phyloP scores from a whole-genome alignment of 2,113 vertebrate species.

The Phalacrocorax aristotelis region DNA sequence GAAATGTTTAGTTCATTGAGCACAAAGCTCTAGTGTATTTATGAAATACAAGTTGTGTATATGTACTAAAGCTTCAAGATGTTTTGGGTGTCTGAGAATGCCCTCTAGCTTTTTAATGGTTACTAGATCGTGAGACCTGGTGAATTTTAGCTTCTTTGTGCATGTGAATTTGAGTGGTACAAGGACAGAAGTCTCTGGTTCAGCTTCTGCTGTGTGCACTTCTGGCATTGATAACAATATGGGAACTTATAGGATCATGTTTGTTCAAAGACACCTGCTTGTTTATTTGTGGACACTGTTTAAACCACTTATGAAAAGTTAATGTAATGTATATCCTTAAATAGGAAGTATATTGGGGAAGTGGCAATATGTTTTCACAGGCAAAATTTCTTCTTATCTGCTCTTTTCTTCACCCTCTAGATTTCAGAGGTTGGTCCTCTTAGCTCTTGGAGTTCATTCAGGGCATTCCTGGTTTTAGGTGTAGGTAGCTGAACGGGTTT shows the following conservation, averaged over 20 bases:
- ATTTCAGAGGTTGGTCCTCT: background rate
- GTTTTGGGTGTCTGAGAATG: background rate
- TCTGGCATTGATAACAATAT: background rate
- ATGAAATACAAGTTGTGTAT: background rate
- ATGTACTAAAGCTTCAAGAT: background rate
- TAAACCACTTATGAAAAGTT: background rate
- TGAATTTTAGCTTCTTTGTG: background rate
- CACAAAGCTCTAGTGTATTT: background rate
- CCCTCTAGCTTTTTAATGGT: background rate
- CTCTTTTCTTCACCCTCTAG: background rate
- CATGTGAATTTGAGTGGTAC: background rate
- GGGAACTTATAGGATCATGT: background rate
- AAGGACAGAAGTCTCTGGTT: background rate
- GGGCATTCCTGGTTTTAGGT: background rate
- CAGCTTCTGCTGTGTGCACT: background rate
- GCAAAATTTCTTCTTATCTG: background rate
- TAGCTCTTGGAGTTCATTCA: background rate
- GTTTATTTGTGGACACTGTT: background rate
- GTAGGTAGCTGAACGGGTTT: background rate
- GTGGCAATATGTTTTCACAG: background rate
- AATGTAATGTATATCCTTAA: background rate
- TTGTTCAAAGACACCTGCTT: background rate
- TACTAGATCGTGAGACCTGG: background rate
- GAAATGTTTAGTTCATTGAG: background rate
- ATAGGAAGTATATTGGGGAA: background rate